phyloP scores from a whole-genome alignment of 2,888 invertebrate genomes.

The Apantesis nais region DNA sequence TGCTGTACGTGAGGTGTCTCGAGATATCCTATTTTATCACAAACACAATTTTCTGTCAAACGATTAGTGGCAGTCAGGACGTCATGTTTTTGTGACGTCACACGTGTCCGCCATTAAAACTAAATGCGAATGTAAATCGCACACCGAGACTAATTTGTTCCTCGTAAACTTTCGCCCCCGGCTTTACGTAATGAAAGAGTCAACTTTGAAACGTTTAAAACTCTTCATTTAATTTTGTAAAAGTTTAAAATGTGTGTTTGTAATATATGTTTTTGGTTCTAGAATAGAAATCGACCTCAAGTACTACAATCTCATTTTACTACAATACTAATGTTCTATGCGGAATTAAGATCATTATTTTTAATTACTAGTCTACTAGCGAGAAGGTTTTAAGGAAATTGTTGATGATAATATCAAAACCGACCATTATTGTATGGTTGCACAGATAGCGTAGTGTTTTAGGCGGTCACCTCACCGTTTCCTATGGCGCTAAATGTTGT shows the following conservation, averaged over 20 bases:
- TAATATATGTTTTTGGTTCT: background rate
- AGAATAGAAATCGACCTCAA: background rate
- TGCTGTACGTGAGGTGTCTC: background rate
- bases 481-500: too few species aligned
- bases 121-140: conserved; percentile 68
- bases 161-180: conserved; percentile 56
- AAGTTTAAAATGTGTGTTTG: background rate
- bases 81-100: conserved; percentile 28
- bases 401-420: background rate
- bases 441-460: too few species aligned
- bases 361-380: background rate
- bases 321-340: background rate
- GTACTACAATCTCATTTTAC: background rate
- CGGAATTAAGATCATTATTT: background rate
- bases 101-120: conserved; percentile 30
- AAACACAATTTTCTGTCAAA: conserved; percentile 15
- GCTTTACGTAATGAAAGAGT: conserved; percentile 12
- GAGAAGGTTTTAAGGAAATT: background rate
- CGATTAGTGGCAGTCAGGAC: conserved; percentile 29
- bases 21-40: background rate
- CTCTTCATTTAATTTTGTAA: background rate
- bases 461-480: too few species aligned
- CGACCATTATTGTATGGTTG: too few species aligned
- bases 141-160: conserved; percentile 63
- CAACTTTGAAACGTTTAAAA: conserved; percentile 10